Evolutionary conservation across 1,140 invertebrate genomes (phyloP).

Genomic region (Brachionus koreanus): DNA sequence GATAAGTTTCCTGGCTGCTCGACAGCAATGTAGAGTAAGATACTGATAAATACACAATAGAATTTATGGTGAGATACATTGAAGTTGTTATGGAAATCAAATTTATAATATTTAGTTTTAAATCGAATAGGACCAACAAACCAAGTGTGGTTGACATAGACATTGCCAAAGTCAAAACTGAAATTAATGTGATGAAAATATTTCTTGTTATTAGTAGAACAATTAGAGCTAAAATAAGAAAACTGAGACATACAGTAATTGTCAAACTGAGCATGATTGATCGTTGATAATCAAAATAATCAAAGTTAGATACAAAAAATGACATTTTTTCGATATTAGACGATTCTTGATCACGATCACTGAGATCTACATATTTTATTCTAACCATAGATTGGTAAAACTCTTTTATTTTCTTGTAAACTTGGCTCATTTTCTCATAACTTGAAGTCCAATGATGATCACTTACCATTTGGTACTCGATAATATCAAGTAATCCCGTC

Average conservation of each 20-base stretch:
- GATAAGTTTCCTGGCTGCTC: constrained; percentile 3
- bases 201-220: constrained; percentile 16
- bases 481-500: background rate
- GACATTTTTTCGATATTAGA: background rate
- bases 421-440: background rate
- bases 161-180: background rate
- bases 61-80: background rate
- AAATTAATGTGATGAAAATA: background rate
- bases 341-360: background rate
- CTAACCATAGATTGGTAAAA: background rate
- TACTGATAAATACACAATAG: background rate
- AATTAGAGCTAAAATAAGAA: background rate
- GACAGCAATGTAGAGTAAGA: background rate
- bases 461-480: background rate
- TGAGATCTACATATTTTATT: background rate
- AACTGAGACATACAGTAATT: background rate
- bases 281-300: constrained; percentile 13
- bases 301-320: constrained; percentile 42
- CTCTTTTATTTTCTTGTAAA: background rate
- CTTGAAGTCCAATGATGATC: background rate
- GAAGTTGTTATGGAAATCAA: background rate
- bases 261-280: background rate
- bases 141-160: background rate
- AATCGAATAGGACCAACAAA: background rate
- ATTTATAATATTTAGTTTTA: background rate